Base-by-base conservation (phyloP, 2,797 vertebrate genomes). In the Nothura maculosa region DNA sequence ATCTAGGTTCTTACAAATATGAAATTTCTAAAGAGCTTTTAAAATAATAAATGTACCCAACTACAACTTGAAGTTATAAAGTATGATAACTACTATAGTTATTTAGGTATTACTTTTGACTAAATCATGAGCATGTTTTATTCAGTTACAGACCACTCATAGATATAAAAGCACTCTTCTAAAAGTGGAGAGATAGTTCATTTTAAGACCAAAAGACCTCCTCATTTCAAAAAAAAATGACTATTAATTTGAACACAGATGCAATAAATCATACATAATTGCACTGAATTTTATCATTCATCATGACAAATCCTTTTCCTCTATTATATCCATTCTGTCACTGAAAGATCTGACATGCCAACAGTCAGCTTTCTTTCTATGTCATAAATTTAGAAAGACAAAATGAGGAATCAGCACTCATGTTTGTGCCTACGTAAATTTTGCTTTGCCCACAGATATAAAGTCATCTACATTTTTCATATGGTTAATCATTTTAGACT, bases 381-480 rank as follows among this genome's bases (percentile, higher is more conserved):
- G 45, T 80, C 48, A 85, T 62, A 95, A 89, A 94, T 94, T 91
- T 78, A 92, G 81, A 82, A 86, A 86, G 89, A 95, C 82, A 95
- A 94, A 94, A 82, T 54, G 81, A 91, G 43, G 68, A 95, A 61
- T 94, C 93, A 95, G 93, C 95, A 86, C 62, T 90, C 85, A 12
- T 48, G 60, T 16, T 93, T 79, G 30, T 87, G 95, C 34, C 48
- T 90, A 58, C 2, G 4, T 43, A 87, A 64, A 76, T 87, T 89
- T 94, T 94, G 36, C 61, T 92, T 88, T 91, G 77, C 47, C 94
- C 67, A 87, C 54, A 90, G 78, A 85, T 54, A 92, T 34, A 87
- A 94, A 76, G 80, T 42, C 54, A 73, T 72, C 64, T 86, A 66
- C 78, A 69, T 63, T 91, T 92, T 87, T 40, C 28, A 16, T 66